Percentiles rank a stretch among this genome's conserved stretches.
phyloP scores from a whole-genome alignment of 2,888 invertebrate genomes.

The Xanthorhoe spadicearia region DNA sequence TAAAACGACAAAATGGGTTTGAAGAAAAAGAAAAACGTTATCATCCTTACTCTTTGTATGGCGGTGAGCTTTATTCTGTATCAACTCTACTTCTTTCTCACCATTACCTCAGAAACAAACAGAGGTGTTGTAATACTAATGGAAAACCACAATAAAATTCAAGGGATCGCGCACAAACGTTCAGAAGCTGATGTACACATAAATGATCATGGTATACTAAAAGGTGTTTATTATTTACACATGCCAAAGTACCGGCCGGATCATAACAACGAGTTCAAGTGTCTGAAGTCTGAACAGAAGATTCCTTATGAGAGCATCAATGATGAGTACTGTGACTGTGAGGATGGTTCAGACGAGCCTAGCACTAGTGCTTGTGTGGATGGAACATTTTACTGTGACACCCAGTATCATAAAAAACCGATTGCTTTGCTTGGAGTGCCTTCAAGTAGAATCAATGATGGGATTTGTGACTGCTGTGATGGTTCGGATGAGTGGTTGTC shows the following conservation, averaged over 20 bases:
- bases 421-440: conserved; percentile 79
- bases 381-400: conserved; percentile 92
- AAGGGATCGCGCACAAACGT: conserved; percentile 58
- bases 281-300: conserved; percentile 66
- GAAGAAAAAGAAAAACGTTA: conserved; percentile 76
- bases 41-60: conserved; percentile 66
- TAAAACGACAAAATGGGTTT: conserved; percentile 51
- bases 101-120: conserved; percentile 64
- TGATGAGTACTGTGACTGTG: conserved; percentile 95
- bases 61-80: conserved; percentile 71
- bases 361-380: conserved; percentile 95
- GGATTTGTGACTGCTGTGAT: conserved; percentile 97
- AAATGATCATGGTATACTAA: conserved; percentile 70
- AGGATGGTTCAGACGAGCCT: conserved; percentile 90
- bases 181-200: conserved; percentile 72
- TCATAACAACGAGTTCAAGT: conserved; percentile 69
- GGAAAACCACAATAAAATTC: conserved; percentile 57
- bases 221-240: conserved; percentile 68
- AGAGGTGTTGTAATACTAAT: conserved; percentile 58
- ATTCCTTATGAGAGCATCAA: conserved; percentile 85
- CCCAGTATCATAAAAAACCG: conserved; percentile 73
- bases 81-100: conserved; percentile 75
- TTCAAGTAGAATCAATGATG: conserved; percentile 95
- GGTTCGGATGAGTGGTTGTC: conserved; percentile 93
- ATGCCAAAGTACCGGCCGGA: conserved; percentile 72